Base-by-base conservation (phyloP, 2,113 vertebrate species). In the Calidris pugnax region DNA sequence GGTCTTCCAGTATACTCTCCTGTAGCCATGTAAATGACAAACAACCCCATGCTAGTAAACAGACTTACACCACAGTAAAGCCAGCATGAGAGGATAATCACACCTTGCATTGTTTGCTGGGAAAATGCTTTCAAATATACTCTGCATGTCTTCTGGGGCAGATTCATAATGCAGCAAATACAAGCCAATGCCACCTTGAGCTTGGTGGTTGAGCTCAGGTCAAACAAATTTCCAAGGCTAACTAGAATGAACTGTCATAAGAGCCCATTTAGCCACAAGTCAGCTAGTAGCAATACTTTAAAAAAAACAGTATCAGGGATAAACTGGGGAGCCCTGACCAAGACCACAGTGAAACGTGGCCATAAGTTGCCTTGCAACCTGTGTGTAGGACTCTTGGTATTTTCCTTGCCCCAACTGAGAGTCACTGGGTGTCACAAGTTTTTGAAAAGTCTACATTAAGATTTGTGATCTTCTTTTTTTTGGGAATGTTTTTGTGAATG, bases 181-280 rank as follows among this genome's bases (percentile, higher is more conserved):
- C 28, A 82, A 89, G 77, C 28, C 66, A 85, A 80, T 93, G 69
- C 51, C 89, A 93, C 78, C 62, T 85, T 0, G 1, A 68, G 56
- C 10, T 75, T 78, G 51, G 76, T 64, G 48, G 57, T 21, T 90
- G 21, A 81, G 83, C 77, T 92, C 86, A 87, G 95, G 87, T 95
- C 96, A 91, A 71, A 82, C 76, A 93, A 77, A 74, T 97, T 97
- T 85, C 89, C 83, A 86, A 85, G 86, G 64, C 69, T 66, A 63
- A 37, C 30, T 78, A 47, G 27, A 82, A 51, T 14, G 33, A 77
- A 88, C 33, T 75, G 69, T 21, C 23, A 2, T 32, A 95, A 95
- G 64, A 93, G 63, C 71, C 85, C 50, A 60, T 91, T 95, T 51
- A 75, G 78, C 91, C 91, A 75, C 90, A 94, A 77, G 90, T 83